These are phyloP conservation scores for Elysia chlorotica DNA, from an alignment of 1,140 invertebrate genomes.

Conservation along the genomic window DNA sequence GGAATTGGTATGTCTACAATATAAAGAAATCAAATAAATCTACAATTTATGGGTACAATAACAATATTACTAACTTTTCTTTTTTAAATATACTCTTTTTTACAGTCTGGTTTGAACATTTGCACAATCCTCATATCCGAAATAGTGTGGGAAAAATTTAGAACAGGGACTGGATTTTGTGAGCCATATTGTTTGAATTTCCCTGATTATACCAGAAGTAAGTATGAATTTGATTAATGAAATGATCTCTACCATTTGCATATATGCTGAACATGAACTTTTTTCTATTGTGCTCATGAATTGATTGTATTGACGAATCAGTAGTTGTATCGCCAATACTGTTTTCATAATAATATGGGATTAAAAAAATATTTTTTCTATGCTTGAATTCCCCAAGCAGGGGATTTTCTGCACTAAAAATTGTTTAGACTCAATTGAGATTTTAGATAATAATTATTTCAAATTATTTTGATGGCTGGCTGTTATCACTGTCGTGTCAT, in stretches of 20 bases:
- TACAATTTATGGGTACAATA: too few species aligned
- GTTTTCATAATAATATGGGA: not conserved
- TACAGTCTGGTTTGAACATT: constrained; percentile 66
- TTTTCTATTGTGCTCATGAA: not conserved
- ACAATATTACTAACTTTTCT: not conserved
- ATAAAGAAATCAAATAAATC: too few species aligned
- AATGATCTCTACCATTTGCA: not conserved
- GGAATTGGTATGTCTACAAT: too few species aligned
- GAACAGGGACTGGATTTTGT: constrained; percentile 71
- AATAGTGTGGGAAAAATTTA: constrained; percentile 80
- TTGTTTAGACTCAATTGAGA: not conserved
- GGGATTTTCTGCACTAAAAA: not conserved
- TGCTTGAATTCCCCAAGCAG: not conserved
- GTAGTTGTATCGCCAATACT: not conserved
- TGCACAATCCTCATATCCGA: constrained; percentile 79
- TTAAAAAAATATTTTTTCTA: not conserved
- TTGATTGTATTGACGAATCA: not conserved
- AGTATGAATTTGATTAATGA: not conserved
- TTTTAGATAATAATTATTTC: not conserved
- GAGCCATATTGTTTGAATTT: constrained; percentile 79
- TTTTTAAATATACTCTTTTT: constrained; percentile 18
- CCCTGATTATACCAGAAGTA: constrained; percentile 77
- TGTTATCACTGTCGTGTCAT: too few species aligned
- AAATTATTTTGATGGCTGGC: too few species aligned
- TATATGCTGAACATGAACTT: not conserved